phyloP scores from a whole-genome alignment of 1,140 invertebrate species.

The Maconellicoccus hirsutus region DNA sequence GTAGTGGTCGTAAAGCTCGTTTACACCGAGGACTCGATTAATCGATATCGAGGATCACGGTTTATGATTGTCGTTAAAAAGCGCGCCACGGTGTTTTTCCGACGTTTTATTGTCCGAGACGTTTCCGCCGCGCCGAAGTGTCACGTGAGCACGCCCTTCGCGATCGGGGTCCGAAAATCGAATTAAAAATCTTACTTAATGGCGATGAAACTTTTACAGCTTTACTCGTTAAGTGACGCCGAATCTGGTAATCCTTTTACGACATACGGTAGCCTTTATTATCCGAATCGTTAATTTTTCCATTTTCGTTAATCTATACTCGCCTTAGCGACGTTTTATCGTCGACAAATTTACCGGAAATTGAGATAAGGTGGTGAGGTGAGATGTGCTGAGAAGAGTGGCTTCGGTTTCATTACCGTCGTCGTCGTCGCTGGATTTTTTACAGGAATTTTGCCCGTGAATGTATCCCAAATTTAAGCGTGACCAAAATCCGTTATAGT shows the following conservation, averaged over 20 bases:
- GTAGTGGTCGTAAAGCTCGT: conserved; percentile 20
- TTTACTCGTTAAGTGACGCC: conserved; percentile 18
- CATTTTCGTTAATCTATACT: not conserved
- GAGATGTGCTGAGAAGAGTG: no score
- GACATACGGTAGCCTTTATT: conserved; percentile 21
- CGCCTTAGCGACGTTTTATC: not conserved
- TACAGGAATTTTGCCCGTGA: no score
- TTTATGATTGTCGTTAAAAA: conserved; percentile 18
- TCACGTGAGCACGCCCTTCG: not conserved
- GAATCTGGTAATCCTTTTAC: conserved; percentile 16
- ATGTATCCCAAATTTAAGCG: no score
- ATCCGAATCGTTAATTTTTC: conserved; percentile 6
- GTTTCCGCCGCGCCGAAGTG: not conserved
- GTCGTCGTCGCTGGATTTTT: no score
- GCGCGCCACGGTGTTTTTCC: not conserved
- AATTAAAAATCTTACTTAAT: conserved; percentile 20
- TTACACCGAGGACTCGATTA: conserved; percentile 19
- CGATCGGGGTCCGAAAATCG: not conserved
- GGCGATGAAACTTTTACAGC: conserved; percentile 21
- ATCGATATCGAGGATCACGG: conserved; percentile 18
- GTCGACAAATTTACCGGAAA: not conserved
- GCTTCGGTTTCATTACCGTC: no score
- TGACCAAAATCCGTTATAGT: no score
- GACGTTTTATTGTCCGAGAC: conserved; percentile 14
- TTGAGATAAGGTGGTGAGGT: no score